A percentile compares a stretch with the other conserved stretches of the same genome.
phyloP scores from a whole-genome alignment of 2,888 invertebrate species.

The Tenthredo livida region DNA sequence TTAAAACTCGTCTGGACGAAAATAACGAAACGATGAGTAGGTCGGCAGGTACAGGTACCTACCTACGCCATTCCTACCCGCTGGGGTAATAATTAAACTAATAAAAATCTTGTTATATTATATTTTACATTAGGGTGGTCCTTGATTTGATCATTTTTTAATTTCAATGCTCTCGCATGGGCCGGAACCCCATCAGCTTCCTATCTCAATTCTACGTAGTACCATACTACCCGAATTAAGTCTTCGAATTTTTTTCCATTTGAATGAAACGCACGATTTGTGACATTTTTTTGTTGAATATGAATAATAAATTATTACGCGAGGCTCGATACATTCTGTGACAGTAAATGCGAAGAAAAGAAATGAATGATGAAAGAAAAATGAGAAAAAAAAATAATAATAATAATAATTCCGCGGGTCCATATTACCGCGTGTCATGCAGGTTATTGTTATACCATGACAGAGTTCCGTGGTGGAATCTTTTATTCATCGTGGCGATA shows the following conservation, averaged over 20 bases:
- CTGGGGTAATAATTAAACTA: not conserved
- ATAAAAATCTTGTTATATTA: not conserved
- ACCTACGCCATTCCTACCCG: too few relatives aligned
- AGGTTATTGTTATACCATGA: conserved; percentile 33
- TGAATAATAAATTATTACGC: conserved; percentile 13
- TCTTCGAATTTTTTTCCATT: too few relatives aligned
- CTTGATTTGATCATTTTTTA: too few relatives aligned
- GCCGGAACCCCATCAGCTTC: too few relatives aligned
- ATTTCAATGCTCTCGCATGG: too few relatives aligned
- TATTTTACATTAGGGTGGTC: too few relatives aligned
- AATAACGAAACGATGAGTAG: not conserved
- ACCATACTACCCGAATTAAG: too few relatives aligned
- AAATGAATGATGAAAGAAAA: not conserved
- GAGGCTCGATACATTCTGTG: conserved; percentile 14
- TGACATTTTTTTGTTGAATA: not conserved
- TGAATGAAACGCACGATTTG: too few relatives aligned
- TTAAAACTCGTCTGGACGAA: conserved; percentile 12
- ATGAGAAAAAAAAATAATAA: not conserved
- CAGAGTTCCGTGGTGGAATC: conserved; percentile 56
- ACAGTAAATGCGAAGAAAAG: not conserved
- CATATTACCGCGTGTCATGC: conserved; percentile 23
- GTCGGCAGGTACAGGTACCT: not conserved
- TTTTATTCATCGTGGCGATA: conserved; percentile 74
- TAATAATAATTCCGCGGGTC: conserved; percentile 3
- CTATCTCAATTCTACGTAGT: too few relatives aligned